Conservation (phyloP, 1,140 invertebrate genomes). For the Dendrolimus kikuchii region DNA sequence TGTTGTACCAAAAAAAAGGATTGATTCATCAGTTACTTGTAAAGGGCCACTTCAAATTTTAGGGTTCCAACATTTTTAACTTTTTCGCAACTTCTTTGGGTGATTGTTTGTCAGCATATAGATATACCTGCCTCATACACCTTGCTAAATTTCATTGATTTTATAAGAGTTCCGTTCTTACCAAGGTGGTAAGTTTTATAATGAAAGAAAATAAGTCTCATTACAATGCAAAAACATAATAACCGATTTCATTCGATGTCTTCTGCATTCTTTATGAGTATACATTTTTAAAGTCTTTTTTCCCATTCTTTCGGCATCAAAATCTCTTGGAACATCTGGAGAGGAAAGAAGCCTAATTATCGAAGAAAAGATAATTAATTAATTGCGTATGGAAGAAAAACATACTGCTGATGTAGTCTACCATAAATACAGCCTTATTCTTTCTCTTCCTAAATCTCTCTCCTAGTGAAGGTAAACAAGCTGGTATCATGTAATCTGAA, state of each 20-base stretch:
- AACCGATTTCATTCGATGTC: constrained; percentile 41
- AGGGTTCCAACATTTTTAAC: too few species aligned
- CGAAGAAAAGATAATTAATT: constrained; percentile 6
- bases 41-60: too few species aligned
- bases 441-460: constrained; percentile 39
- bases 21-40: too few species aligned
- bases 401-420: constrained; percentile 55
- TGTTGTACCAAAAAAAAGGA: too few species aligned
- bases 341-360: constrained; percentile 6
- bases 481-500: constrained; percentile 50
- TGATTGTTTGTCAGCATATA: too few species aligned
- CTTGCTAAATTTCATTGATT: too few species aligned
- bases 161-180: not conserved
- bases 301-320: constrained; percentile 49
- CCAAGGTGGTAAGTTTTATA: not conserved
- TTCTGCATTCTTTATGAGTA: constrained; percentile 48
- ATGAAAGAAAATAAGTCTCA: not conserved
- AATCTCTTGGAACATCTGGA: constrained; percentile 48
- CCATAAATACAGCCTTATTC: constrained; percentile 37
- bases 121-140: too few species aligned
- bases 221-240: not conserved
- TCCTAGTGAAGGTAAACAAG: constrained; percentile 37
- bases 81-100: too few species aligned
- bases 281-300: constrained; percentile 52
- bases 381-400: constrained; percentile 9